Percentiles rank a stretch among this genome's conserved stretches.
These are phyloP conservation scores for Leptobrachium leishanense DNA, from an alignment of 2,113 vertebrate genomes.

Conservation along the genomic window DNA sequence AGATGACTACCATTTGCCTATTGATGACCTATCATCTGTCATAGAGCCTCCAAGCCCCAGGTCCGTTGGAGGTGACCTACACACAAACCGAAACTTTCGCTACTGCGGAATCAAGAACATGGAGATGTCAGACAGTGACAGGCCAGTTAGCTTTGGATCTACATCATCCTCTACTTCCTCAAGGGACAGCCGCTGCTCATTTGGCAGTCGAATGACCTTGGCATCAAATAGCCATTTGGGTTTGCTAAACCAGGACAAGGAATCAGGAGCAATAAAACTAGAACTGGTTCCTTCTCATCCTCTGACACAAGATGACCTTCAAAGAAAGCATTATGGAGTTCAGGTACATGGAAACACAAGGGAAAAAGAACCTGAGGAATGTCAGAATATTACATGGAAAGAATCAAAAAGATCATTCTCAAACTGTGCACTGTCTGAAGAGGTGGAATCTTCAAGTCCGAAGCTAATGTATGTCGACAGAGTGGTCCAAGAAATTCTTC, in stretches of 20 bases:
- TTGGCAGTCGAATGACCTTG: constrained; percentile 86
- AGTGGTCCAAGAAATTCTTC: constrained; percentile 95
- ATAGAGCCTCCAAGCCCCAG: constrained; percentile 68
- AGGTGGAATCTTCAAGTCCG: constrained; percentile 69
- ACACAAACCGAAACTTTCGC: constrained; percentile 59
- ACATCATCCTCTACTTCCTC: constrained; percentile 95
- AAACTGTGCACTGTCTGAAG: constrained; percentile 55
- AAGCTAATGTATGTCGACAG: constrained; percentile 90
- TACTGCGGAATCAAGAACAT: constrained; percentile 78
- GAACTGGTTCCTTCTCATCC: constrained; percentile 83
- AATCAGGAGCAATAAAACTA: constrained; percentile 86
- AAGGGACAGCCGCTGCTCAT: constrained; percentile 92
- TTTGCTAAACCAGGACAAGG: constrained; percentile 78
- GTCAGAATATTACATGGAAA: constrained; percentile 53
- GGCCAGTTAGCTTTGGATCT: constrained; percentile 93
- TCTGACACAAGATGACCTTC: constrained; percentile 72
- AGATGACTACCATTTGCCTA: constrained; percentile 81
- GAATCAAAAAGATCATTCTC: constrained; percentile 64
- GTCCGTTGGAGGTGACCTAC: constrained; percentile 64
- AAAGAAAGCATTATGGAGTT: constrained; percentile 50
- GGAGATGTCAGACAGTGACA: constrained; percentile 88
- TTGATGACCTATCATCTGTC: constrained; percentile 75
- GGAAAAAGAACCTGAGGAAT: constrained; percentile 50
- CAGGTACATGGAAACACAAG: constrained; percentile 50
- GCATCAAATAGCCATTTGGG: constrained; percentile 79